Conservation (phyloP, 2,888 invertebrate genomes). For the Epsilonema sp. region DNA sequence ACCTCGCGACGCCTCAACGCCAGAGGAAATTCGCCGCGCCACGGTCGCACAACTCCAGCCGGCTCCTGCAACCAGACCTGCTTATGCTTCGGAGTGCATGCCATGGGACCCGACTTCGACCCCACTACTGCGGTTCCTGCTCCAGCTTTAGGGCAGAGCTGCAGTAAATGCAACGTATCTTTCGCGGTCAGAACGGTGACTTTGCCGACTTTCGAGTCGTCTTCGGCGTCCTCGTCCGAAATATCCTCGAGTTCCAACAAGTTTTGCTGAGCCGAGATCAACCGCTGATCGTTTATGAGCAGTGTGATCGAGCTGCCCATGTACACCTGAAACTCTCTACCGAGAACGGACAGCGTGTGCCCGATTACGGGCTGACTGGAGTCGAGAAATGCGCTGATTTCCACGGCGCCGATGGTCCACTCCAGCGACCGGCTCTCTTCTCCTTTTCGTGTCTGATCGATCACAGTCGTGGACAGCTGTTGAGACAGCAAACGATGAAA, state of each 20-base stretch:
- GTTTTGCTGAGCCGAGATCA: not conserved
- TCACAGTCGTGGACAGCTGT: too few species aligned
- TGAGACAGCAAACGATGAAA: not conserved
- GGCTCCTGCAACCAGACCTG: not conserved
- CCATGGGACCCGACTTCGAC: too few species aligned
- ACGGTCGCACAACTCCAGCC: not conserved
- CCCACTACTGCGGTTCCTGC: too few species aligned
- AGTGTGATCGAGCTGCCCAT: not conserved
- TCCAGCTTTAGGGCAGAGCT: not conserved
- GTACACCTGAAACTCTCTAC: not conserved
- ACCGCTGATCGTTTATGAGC: not conserved
- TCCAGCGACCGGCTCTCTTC: not conserved
- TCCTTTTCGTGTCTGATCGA: too few species aligned
- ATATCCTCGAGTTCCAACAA: not conserved
- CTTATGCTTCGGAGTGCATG: too few species aligned
- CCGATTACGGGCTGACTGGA: not conserved
- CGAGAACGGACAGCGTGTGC: not conserved
- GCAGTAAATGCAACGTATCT: not conserved
- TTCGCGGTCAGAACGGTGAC: not conserved
- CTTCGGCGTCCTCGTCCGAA: not conserved
- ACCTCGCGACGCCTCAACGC: not conserved
- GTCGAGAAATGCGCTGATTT: not conserved
- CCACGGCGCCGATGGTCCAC: not conserved
- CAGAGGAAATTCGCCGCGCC: not conserved
- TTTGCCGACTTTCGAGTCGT: not conserved